A percentile compares a stretch with the other conserved stretches of the same genome.
These are phyloP conservation scores for Pithys albifrons DNA, from an alignment of 2,113 vertebrate genomes.

Conservation along the genomic window DNA sequence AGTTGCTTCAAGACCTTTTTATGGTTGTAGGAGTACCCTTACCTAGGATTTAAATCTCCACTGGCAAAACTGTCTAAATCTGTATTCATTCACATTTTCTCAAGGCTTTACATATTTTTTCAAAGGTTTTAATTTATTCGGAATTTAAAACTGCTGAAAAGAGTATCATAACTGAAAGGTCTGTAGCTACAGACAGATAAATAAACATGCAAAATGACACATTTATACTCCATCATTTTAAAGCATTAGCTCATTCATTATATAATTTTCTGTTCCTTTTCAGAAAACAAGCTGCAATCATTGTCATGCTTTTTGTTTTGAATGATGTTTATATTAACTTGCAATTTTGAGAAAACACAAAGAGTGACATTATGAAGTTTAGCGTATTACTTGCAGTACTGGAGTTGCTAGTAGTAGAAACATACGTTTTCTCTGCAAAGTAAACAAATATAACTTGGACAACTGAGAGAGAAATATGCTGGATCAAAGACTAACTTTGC, in stretches of 20 bases:
- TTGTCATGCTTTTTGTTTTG: not conserved
- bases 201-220: conserved; percentile 1
- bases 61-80: not conserved
- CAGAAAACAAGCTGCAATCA: not conserved
- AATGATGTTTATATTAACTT: conserved; percentile 16
- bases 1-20: not conserved
- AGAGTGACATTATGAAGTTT: not conserved
- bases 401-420: not conserved
- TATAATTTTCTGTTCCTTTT: conserved; percentile 2
- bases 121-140: conserved; percentile 34
- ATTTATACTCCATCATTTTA: not conserved
- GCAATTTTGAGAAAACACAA: not conserved
- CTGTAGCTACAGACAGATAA: not conserved
- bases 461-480: not conserved
- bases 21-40: not conserved
- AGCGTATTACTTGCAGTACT: not conserved
- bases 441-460: not conserved
- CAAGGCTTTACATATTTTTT: not conserved
- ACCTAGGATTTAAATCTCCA: not conserved
- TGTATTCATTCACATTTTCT: not conserved
- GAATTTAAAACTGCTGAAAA: conserved; percentile 6
- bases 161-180: not conserved
- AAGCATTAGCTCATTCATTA: conserved; percentile 6
- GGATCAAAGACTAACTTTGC: not conserved
- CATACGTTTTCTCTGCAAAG: not conserved